These are phyloP conservation scores for Rhagophthalmus giganteus DNA, from an alignment of 2,888 invertebrate genomes.

Conservation along the genomic window DNA sequence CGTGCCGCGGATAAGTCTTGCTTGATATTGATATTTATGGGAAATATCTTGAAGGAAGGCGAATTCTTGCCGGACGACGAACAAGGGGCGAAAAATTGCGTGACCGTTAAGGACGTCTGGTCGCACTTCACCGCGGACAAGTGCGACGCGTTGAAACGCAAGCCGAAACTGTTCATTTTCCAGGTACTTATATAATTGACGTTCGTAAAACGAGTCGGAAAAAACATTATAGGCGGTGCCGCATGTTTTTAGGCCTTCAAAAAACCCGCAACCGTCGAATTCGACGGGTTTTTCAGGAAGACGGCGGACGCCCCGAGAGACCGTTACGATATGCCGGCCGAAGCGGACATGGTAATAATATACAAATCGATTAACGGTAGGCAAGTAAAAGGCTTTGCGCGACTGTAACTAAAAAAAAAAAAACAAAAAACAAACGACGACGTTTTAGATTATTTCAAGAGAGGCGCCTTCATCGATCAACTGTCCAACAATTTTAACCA, in stretches of 20 bases:
- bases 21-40: slow-evolving; percentile 44
- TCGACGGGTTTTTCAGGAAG: not conserved
- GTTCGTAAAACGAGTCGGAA: too few species aligned
- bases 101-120: slow-evolving; percentile 40
- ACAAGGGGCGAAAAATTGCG: slow-evolving; percentile 1
- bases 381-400: not conserved
- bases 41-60: slow-evolving; percentile 16
- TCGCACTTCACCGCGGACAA: slow-evolving; percentile 40
- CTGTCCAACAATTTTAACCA: slow-evolving; percentile 40
- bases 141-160: slow-evolving; percentile 43
- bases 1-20: too few species aligned
- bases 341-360: slow-evolving; percentile 38
- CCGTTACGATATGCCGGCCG: slow-evolving; percentile 38
- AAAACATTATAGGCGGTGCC: too few species aligned
- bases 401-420: too few species aligned
- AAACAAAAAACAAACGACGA: not conserved
- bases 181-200: too few species aligned
- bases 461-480: slow-evolving; percentile 33
- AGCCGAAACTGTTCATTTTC: slow-evolving; percentile 51
- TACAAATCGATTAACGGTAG: slow-evolving; percentile 31
- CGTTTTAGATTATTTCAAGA: not conserved
- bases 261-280: not conserved
- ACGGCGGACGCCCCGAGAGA: not conserved
- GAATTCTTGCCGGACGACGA: slow-evolving; percentile 29
- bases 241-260: slow-evolving; percentile 12